These are phyloP conservation scores for Scytalopus superciliaris DNA, from an alignment of 2,113 vertebrate species.

Conservation along the genomic window DNA sequence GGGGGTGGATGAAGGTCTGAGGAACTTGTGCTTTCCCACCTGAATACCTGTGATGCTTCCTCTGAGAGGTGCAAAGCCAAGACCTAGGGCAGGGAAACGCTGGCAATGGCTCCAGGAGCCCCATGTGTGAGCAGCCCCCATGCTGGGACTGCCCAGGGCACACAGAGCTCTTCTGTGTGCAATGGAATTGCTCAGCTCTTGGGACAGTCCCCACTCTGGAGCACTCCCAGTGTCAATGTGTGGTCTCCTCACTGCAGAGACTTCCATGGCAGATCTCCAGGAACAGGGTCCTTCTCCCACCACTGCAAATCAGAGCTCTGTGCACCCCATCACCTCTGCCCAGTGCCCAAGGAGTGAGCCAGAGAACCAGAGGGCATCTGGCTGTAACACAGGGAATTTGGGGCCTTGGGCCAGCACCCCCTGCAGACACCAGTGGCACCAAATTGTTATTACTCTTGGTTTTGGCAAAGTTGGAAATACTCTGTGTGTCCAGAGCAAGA, in stretches of 20 bases:
- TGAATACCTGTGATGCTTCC: background rate
- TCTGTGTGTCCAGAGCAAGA: fast-evolving
- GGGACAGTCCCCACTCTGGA: fast-evolving
- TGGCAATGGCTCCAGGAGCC: background rate
- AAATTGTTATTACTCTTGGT: fast-evolving
- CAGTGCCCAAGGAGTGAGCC: background rate
- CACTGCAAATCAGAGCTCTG: background rate
- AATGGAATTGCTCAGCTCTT: too few species aligned
- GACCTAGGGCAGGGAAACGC: background rate
- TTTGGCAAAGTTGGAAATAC: background rate
- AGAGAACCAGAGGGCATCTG: fast-evolving
- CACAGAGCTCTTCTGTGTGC: background rate
- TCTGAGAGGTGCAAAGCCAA: background rate
- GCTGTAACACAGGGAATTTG: fast-evolving
- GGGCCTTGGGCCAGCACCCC: fast-evolving
- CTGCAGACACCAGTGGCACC: background rate
- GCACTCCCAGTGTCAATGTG: fast-evolving
- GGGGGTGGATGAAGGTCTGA: background rate
- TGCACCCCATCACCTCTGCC: background rate
- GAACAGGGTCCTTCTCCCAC: background rate
- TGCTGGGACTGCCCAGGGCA: fast-evolving
- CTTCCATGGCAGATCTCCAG: fast-evolving
- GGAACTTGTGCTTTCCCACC: background rate
- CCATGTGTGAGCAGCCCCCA: fast-evolving
- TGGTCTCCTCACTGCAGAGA: fast-evolving